phyloP scores from a whole-genome alignment of 2,797 vertebrate genomes.

The Oreochromis grahami region DNA sequence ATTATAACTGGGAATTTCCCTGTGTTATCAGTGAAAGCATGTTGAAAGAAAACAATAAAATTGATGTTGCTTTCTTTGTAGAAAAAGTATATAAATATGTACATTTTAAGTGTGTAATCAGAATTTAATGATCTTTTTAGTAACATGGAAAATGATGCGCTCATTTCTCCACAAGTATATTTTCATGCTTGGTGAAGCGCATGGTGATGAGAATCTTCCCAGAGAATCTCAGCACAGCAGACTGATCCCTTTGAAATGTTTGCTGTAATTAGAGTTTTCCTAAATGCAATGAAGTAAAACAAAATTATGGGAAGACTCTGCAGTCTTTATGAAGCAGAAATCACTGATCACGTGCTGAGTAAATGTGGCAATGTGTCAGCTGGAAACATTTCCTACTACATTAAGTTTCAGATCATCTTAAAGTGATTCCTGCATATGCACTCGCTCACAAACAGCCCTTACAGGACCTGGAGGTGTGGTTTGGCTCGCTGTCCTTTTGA shows the following conservation, averaged over 20 bases:
- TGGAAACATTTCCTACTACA: not conserved
- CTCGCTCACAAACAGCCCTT: not conserved
- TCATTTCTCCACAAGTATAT: not conserved
- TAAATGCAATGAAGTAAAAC: not conserved
- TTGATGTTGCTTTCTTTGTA: not conserved
- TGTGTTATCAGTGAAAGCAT: not conserved
- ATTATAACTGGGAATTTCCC: not conserved
- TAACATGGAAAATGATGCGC: not conserved
- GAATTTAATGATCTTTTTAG: not conserved
- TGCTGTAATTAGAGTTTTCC: not conserved
- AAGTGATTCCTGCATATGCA: not conserved
- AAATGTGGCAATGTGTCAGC: not conserved
- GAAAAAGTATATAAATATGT: not conserved
- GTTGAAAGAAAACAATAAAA: fast-evolving
- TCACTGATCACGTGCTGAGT: not conserved
- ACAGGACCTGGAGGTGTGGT: not conserved
- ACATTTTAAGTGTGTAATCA: not conserved
- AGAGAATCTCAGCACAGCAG: not conserved
- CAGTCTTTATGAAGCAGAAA: not conserved
- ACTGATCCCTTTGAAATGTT: not conserved
- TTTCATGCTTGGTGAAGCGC: not conserved
- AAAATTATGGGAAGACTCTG: not conserved
- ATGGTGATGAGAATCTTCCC: not conserved
- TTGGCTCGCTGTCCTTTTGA: not conserved
- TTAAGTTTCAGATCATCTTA: not conserved